Evolutionary conservation across 2,113 vertebrate species (phyloP), one percentile per base, ranked within the genome.

Genomic region (Tragelaphus strepsiceros): DNA sequence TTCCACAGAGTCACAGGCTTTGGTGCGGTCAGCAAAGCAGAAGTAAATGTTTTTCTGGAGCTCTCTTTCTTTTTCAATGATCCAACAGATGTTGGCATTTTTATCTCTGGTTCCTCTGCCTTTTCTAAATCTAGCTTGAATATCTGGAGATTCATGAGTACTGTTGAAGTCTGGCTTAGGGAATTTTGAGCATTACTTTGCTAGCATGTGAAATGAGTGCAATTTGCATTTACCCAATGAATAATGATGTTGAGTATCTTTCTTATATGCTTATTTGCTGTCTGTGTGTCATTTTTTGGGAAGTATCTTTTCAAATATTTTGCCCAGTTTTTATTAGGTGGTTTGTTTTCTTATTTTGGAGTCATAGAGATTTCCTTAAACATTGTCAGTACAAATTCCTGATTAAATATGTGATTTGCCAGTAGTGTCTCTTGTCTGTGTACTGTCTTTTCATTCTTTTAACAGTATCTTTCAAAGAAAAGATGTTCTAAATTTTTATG

Each of bases 381-480:
- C 39, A 80, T 84, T 95, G 2, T 49, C 53, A 43, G 6, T 83
- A 59, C 3, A 67, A 43, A 49, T 59, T 35, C 14, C 15, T 94
- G 67, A 82, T 49, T 49, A 51, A 39, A 14, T 39, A 62, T 51
- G 24, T 51, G 1, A 71, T 82, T 89, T 83, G 11, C 13, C 22
- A 58, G 11, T 59, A 51, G 35, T 59, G 49, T 51, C 51, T 35
- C 39, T 19, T n/a, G 32, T 91, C 46, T 81, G 22, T 62, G 15
- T 16, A 11, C 53, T 91, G 1, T 53, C 24, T 11, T 82, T 91
- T 64, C 22, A 64, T 64, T 91, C 54, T 53, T 12, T 53, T 62
- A 91, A 81, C 4, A 10, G 32, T 39, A 81, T 82, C 90, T 91
- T 91, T 91, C 58, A 82, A 81, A 91, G 58, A 81, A 39, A 16